Percentiles rank a stretch among this genome's conserved stretches.
Evolutionary conservation across 2,888 invertebrate genomes (phyloP).

Genomic region (Chrysolina haemoptera): DNA sequence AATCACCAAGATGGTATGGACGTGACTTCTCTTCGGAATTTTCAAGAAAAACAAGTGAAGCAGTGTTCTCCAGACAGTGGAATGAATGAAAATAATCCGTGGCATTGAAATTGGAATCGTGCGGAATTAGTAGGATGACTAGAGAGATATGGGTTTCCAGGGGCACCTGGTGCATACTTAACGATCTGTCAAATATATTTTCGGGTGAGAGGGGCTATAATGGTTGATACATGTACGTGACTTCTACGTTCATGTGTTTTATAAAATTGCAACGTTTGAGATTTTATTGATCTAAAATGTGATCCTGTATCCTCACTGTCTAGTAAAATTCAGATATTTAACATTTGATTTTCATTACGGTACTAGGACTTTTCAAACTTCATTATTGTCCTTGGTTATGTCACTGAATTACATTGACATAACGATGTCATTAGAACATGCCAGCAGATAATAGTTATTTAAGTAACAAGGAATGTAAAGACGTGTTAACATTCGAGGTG

Average conservation of each 20-base stretch:
- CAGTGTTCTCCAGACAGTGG: conserved; percentile 4
- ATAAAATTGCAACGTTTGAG: too few species aligned
- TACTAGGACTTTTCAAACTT: too few species aligned
- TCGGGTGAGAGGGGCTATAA: conserved; percentile 8
- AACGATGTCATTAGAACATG: too few species aligned
- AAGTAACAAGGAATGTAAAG: too few species aligned
- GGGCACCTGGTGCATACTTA: conserved; percentile 39
- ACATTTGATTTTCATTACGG: too few species aligned
- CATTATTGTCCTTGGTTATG: too few species aligned
- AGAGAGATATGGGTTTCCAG: conserved; percentile 30
- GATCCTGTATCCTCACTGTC: too few species aligned
- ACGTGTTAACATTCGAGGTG: too few species aligned
- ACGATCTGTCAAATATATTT: conserved; percentile 39
- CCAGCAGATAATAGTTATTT: too few species aligned
- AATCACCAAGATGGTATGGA: conserved; percentile 23
- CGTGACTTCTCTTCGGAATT: conserved; percentile 27
- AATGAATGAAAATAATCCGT: conserved; percentile 41
- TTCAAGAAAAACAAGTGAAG: conserved; percentile 14
- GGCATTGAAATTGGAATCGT: conserved; percentile 39
- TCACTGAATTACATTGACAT: too few species aligned
- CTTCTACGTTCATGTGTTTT: conserved; percentile 8
- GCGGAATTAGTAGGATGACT: conserved; percentile 34
- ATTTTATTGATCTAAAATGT: too few species aligned
- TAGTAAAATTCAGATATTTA: too few species aligned
- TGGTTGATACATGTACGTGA: conserved; percentile 22